phyloP scores from a whole-genome alignment of 2,797 vertebrate species.

The Scyliorhinus canicula region DNA sequence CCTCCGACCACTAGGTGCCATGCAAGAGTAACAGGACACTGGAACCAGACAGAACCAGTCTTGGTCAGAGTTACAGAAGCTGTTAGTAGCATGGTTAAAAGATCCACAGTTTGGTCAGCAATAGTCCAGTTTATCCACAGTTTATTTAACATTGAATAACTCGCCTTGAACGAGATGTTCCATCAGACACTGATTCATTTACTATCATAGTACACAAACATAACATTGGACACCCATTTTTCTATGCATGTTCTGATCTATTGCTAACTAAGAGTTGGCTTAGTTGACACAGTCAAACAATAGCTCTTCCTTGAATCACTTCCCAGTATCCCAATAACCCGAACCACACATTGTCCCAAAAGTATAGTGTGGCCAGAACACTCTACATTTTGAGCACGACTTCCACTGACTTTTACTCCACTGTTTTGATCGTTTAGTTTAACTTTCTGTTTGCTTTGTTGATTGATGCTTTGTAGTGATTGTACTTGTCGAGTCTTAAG shows the following conservation, averaged over 20 bases:
- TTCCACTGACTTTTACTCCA: neutral
- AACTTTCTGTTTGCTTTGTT: conserved; percentile 3
- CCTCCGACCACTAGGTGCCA: no score
- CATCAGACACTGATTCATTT: no score
- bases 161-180: no score
- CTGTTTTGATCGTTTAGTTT: neutral
- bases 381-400: neutral
- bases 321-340: neutral
- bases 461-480: neutral
- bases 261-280: neutral
- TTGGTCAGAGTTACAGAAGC: no score
- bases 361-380: neutral
- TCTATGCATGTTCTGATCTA: neutral
- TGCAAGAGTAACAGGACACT: no score
- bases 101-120: no score
- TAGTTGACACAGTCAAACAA: neutral
- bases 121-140: no score
- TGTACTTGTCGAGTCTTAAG: neutral
- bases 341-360: neutral
- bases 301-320: neutral
- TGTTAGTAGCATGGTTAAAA: no score
- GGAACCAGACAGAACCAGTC: no score
- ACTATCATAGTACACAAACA: no score
- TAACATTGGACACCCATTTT: no score
- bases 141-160: no score